Evolutionary conservation across 2,797 vertebrate genomes (phyloP), one percentile per base, ranked within the genome.

Genomic region (Microctenopoma steveboyesi): DNA sequence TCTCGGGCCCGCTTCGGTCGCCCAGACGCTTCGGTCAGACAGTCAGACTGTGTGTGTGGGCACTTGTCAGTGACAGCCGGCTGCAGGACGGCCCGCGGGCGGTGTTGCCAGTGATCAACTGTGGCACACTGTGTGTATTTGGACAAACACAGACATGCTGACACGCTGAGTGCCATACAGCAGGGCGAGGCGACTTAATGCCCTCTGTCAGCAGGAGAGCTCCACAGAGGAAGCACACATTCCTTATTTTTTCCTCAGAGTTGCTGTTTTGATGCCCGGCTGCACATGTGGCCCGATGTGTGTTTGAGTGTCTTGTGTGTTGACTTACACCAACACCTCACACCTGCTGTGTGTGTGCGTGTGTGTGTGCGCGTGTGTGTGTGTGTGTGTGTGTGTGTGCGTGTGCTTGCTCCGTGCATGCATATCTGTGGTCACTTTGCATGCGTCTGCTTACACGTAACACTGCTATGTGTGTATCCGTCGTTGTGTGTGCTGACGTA

Each of bases 131-230:
- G 74, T 55, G 66, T 63, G 72, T 72, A 49, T 79, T 73, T 45
- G 71, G 72, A 83, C 72, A 70, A 58, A 74, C 25, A 37, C 84
- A 72, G 84, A 86, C 86, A 82, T 78, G 88, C 89, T 84, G 88
- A 87, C 86, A 68, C 37, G 12, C 81, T 2, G 61, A 70, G 68
- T 74, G 86, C 70, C 85, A 86, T 76, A 83, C 81, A 74, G 82
- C 74, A 71, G 82, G 71, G 71, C 49, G 54, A 75, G 81, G 84
- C 86, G 30, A 61, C 57, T 81, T 47, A 74, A 81, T 86, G 82
- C 85, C 78, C 85, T 74, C 82, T 67, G 79, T 90, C 86, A 87
- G 87, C 83, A 77, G 65, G n/a, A 66, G 48, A 27, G 52, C 5
- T 9, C 27, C 25, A 58, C 7, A 6, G 51, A 60, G 58, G 66